Percentiles rank a stretch among this genome's conserved stretches.
These are phyloP conservation scores for Cacatua alba DNA, from an alignment of 2,113 vertebrate genomes.

Conservation along the genomic window DNA sequence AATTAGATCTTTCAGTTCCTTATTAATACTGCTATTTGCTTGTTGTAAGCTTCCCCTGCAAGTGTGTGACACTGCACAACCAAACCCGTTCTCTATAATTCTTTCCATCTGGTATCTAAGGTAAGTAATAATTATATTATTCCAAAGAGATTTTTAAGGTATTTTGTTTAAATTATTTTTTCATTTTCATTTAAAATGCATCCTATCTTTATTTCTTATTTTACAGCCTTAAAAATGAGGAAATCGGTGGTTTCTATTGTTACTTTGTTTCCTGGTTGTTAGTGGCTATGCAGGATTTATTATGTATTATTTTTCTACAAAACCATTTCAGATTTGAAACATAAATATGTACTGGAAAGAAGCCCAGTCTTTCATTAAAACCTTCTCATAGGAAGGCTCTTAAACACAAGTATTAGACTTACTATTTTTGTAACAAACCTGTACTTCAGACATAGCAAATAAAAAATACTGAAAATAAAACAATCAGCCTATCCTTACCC, in stretches of 20 bases:
- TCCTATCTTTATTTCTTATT: not conserved
- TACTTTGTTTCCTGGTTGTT: not conserved
- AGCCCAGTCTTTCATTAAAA: not conserved
- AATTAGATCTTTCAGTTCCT: not conserved
- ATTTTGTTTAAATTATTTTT: not conserved
- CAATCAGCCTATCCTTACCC: not conserved
- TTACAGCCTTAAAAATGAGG: not conserved
- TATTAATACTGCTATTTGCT: not conserved
- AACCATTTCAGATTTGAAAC: not conserved
- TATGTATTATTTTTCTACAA: conserved; percentile 11
- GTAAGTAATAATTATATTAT: not conserved
- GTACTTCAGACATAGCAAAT: not conserved
- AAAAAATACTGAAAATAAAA: not conserved
- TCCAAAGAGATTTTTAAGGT: not conserved
- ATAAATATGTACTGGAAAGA: not conserved
- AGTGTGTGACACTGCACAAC: not conserved
- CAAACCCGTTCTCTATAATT: not conserved
- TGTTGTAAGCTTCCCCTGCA: not conserved
- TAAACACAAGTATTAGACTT: not conserved
- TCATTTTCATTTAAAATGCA: not conserved
- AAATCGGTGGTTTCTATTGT: not conserved
- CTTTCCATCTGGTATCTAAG: not conserved
- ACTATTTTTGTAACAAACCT: not conserved
- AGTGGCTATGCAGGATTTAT: not conserved
- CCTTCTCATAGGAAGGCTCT: not conserved